Percentiles rank a stretch among this genome's conserved stretches.
phyloP scores from a whole-genome alignment of 2,888 invertebrate genomes.

The Tortrix viridana region DNA sequence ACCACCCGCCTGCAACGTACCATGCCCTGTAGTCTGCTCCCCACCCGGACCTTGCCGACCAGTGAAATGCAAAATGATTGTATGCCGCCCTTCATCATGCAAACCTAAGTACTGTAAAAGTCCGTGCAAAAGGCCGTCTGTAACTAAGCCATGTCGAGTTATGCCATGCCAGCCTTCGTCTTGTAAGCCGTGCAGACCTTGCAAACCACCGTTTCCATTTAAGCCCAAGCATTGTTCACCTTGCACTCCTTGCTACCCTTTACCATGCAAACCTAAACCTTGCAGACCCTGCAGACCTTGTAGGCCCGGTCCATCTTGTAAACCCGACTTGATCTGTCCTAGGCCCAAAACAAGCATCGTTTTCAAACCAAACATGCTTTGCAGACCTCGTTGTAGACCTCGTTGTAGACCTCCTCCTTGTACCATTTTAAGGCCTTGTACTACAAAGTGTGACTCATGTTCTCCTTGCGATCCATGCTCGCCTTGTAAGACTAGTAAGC shows the following conservation, averaged over 20 bases:
- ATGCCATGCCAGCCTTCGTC: slow-evolving; percentile 21
- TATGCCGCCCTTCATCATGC: slow-evolving; percentile 57
- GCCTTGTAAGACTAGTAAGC: slow-evolving; percentile 33
- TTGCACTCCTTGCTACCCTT: slow-evolving; percentile 14
- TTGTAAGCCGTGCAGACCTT: slow-evolving; percentile 21
- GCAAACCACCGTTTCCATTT: slow-evolving; percentile 21
- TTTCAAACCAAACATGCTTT: slow-evolving; percentile 3
- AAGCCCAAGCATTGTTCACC: slow-evolving; percentile 18
- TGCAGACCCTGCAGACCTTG: slow-evolving; percentile 23
- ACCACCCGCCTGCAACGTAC: slow-evolving; percentile 50
- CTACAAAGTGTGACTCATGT: slow-evolving; percentile 1
- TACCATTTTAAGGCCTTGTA: background rate
- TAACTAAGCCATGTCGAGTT: slow-evolving; percentile 46
- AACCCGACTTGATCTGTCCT: slow-evolving; percentile 28
- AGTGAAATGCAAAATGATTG: slow-evolving; percentile 61
- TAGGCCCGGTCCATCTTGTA: slow-evolving; percentile 16
- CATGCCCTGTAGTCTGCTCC: slow-evolving; percentile 49
- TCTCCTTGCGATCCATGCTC: slow-evolving; percentile 44
- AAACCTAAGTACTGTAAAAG: slow-evolving; percentile 53
- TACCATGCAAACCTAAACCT: slow-evolving; percentile 8
- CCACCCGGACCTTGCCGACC: slow-evolving; percentile 50
- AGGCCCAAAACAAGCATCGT: slow-evolving; percentile 27
- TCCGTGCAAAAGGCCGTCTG: slow-evolving; percentile 54
- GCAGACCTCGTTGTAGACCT: slow-evolving; percentile 39
- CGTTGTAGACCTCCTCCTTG: background rate